These are phyloP conservation scores for Accipiter virgatus DNA, from an alignment of 2,113 vertebrate species.

Conservation along the genomic window DNA sequence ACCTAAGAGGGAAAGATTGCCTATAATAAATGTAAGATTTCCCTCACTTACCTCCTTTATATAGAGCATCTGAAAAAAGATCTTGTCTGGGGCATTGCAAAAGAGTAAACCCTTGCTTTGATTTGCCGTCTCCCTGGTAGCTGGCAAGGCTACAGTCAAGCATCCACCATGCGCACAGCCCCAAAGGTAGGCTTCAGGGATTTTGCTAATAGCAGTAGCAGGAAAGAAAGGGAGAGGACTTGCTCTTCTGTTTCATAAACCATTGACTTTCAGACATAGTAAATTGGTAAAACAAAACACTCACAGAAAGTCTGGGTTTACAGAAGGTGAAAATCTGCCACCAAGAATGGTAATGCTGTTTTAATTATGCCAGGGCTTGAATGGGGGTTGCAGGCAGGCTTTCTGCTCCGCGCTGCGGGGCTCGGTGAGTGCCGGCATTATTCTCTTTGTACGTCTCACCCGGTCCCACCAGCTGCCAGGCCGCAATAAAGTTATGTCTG, in stretches of 20 bases:
- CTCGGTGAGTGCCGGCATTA: conserved; percentile 40
- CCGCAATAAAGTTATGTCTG: conserved; percentile 74
- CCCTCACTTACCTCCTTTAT: background rate
- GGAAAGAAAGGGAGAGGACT: background rate
- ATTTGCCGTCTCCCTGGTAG: background rate
- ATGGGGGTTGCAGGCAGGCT: conserved; percentile 49
- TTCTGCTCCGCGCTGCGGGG: conserved; percentile 25
- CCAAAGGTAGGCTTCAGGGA: background rate
- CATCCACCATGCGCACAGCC: background rate
- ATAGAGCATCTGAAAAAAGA: background rate
- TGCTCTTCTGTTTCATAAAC: background rate
- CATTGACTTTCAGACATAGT: conserved; percentile 1
- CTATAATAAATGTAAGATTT: background rate
- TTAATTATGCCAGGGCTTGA: conserved; percentile 73
- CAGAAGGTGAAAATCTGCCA: conserved; percentile 44
- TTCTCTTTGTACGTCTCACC: conserved; percentile 59
- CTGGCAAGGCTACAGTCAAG: background rate
- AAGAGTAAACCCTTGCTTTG: background rate
- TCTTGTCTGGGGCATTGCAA: background rate
- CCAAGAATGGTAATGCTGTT: conserved; percentile 64
- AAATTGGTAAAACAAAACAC: conserved; percentile 39
- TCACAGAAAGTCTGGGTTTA: conserved; percentile 12
- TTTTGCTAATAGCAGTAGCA: background rate
- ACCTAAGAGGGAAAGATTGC: background rate
- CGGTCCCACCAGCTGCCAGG: conserved; percentile 76